These are phyloP conservation scores for Orchesella cincta DNA, from an alignment of 1,140 invertebrate genomes.

Conservation along the genomic window DNA sequence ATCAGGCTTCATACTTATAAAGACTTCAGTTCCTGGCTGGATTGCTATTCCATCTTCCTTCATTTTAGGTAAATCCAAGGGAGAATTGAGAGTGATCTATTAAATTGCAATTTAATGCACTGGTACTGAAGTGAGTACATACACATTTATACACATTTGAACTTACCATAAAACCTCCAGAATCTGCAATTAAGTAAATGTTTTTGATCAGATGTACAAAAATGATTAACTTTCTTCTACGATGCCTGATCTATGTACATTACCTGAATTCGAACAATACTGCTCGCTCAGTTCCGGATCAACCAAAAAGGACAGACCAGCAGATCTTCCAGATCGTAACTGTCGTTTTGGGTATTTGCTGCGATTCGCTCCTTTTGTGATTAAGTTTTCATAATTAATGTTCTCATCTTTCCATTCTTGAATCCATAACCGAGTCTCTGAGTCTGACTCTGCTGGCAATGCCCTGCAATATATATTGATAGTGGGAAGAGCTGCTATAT, in stretches of 20 bases:
- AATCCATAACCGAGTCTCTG: no score
- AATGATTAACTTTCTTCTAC: no score
- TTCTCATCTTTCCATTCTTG: not conserved
- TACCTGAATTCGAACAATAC: not conserved
- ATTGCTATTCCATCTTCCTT: slow-evolving; percentile 44
- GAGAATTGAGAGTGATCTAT: slow-evolving; percentile 52
- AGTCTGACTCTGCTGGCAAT: not conserved
- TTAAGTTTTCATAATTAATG: not conserved
- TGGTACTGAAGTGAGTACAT: no score
- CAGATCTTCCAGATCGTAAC: not conserved
- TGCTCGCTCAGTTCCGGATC: not conserved
- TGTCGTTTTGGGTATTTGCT: not conserved
- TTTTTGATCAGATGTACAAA: no score
- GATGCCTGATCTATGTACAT: no score
- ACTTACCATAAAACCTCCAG: not conserved
- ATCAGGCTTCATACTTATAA: slow-evolving; percentile 39
- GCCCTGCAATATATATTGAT: not conserved
- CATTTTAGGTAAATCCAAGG: not conserved
- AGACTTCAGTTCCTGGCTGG: slow-evolving; percentile 39
- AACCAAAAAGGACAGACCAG: not conserved
- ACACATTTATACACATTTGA: no score
- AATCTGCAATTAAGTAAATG: not conserved
- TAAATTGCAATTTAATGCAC: no score
- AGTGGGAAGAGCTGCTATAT: not conserved
- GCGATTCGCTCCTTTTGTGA: not conserved